These are phyloP conservation scores for Pyrgilauda ruficollis DNA, from an alignment of 2,113 vertebrate species.

Conservation along the genomic window DNA sequence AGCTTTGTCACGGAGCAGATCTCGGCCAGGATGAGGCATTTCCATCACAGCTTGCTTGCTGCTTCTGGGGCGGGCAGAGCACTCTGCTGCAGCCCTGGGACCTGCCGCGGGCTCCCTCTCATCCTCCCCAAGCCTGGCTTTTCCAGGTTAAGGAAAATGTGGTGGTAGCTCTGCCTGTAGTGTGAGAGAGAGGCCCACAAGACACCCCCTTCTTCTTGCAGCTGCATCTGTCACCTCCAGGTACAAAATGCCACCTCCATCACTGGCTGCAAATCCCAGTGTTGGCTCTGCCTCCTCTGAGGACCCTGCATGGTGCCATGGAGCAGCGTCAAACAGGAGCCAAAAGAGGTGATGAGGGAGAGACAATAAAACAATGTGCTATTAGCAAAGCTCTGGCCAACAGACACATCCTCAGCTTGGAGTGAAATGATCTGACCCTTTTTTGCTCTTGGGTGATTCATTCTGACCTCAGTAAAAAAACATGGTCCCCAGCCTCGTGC, in stretches of 20 bases:
- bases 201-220: neutral
- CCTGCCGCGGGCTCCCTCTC: neutral
- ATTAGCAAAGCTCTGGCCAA: neutral
- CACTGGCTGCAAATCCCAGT: neutral
- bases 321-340: neutral
- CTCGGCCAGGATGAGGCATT: neutral
- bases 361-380: neutral
- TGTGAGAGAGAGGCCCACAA: accelerated
- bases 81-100: neutral
- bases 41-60: neutral
- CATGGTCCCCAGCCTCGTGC: neutral
- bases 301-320: accelerated
- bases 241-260: neutral
- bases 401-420: neutral
- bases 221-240: neutral
- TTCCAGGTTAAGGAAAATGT: neutral
- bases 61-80: neutral
- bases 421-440: neutral
- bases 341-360: neutral
- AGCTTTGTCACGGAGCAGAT: neutral
- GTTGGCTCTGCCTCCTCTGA: neutral
- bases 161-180: neutral
- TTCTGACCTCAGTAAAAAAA: neutral
- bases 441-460: neutral
- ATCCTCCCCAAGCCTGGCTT: neutral